A percentile compares a stretch with the other conserved stretches of the same genome.
Evolutionary conservation across 2,797 vertebrate genomes (phyloP).

Genomic region (Sebastolobus alascanus): DNA sequence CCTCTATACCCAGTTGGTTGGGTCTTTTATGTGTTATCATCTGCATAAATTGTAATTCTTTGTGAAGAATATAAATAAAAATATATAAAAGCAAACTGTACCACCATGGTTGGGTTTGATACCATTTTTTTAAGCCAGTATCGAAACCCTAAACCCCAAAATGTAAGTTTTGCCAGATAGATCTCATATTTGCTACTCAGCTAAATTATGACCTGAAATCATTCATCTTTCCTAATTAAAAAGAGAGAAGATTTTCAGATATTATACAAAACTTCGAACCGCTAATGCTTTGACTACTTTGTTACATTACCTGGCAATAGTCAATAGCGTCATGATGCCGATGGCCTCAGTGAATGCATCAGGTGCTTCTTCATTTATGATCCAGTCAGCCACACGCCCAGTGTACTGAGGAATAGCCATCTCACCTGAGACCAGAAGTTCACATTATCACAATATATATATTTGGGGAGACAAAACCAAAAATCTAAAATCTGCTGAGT

Average conservation of each 20-base stretch:
- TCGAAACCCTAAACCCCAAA: background rate
- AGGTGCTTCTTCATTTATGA: slow-evolving; percentile 82
- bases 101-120: background rate
- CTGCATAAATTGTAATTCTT: background rate
- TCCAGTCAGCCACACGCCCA: slow-evolving; percentile 90
- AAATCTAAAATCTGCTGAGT: background rate
- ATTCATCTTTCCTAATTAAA: background rate
- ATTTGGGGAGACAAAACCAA: background rate
- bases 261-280: background rate
- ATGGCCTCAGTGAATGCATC: slow-evolving; percentile 85
- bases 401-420: slow-evolving; percentile 93
- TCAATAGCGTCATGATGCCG: slow-evolving; percentile 86
- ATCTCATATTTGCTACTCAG: background rate
- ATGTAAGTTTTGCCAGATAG: background rate
- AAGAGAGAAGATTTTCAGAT: background rate
- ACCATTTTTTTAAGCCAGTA: background rate
- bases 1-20: background rate
- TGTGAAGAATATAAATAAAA: background rate
- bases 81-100: background rate
- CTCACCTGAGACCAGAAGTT: slow-evolving; percentile 84
- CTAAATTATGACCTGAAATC: background rate
- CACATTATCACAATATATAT: background rate
- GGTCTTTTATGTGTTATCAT: background rate
- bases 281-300: background rate
- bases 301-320: slow-evolving; percentile 85